A percentile compares a stretch with the other conserved stretches of the same genome.
Conservation (phyloP, 2,113 vertebrate genomes). For the cat (Felis catus) region DNA sequence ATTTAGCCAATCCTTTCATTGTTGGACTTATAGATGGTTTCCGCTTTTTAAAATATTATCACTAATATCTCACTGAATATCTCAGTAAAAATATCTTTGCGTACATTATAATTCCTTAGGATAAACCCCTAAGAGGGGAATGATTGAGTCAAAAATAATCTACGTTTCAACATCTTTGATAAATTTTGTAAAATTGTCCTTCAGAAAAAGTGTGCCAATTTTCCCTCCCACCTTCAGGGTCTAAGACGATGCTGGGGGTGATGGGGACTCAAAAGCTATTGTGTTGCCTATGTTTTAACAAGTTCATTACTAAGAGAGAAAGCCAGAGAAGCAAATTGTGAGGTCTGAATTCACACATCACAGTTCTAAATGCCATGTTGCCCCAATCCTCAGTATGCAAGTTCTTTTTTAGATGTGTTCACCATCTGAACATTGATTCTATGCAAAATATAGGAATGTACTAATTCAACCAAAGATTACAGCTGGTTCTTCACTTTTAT, state of each 20-base stretch:
- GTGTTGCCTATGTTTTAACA: background rate
- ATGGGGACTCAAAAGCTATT: background rate
- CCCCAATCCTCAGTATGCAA: background rate
- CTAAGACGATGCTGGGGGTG: background rate
- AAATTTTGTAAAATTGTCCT: background rate
- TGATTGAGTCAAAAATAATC: background rate
- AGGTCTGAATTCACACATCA: background rate
- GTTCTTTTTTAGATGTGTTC: background rate
- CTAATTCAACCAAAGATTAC: background rate
- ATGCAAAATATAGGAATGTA: background rate
- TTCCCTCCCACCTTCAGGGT: background rate
- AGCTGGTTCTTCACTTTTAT: background rate
- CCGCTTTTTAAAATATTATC: background rate
- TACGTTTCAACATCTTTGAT: background rate
- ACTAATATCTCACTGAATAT: background rate
- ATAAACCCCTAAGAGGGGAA: background rate
- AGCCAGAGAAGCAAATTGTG: slow-evolving; percentile 2
- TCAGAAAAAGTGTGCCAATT: background rate
- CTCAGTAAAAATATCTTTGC: background rate
- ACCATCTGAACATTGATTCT: background rate
- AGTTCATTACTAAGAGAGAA: background rate
- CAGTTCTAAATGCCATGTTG: background rate
- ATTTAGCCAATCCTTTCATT: background rate
- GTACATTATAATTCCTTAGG: background rate
- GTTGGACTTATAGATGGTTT: background rate